phyloP scores from a whole-genome alignment of 2,888 invertebrate species.

The Sinodicranocentrus sp. region DNA sequence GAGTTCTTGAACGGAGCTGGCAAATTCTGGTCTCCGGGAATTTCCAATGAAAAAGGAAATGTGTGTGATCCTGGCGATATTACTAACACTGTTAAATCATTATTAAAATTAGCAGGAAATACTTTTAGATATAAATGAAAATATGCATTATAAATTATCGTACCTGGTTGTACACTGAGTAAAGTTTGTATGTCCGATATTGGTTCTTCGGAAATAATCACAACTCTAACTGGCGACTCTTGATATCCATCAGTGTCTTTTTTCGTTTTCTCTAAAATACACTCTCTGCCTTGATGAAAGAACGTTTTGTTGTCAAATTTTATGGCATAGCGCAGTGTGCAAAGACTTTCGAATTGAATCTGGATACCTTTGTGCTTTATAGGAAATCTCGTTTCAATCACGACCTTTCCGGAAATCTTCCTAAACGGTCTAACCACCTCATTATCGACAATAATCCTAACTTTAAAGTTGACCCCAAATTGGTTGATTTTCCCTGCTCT shows the following conservation, averaged over 20 bases:
- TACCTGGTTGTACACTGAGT: background rate
- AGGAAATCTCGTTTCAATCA: slow-evolving; percentile 54
- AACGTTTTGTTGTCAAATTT: slow-evolving; percentile 55
- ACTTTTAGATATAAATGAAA: background rate
- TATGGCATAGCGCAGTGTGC: slow-evolving; percentile 39
- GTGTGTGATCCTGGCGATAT: slow-evolving; percentile 16
- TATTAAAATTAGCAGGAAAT: too few relatives aligned
- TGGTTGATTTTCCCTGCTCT: slow-evolving; percentile 50
- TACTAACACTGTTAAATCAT: too few relatives aligned
- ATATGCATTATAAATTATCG: background rate
- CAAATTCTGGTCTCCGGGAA: slow-evolving; percentile 46
- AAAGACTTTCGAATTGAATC: slow-evolving; percentile 50
- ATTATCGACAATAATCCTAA: slow-evolving; percentile 38
- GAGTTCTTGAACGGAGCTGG: slow-evolving; percentile 53
- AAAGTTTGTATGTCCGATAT: too few relatives aligned
- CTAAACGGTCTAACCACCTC: slow-evolving; percentile 45
- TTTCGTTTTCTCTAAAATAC: slow-evolving; percentile 38
- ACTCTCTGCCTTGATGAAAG: slow-evolving; percentile 40
- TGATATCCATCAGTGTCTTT: slow-evolving; percentile 32
- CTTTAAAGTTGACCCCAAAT: slow-evolving; percentile 55
- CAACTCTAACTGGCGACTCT: slow-evolving; percentile 37
- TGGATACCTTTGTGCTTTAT: slow-evolving; percentile 50
- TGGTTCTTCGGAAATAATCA: background rate
- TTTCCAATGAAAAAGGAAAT: slow-evolving; percentile 38
- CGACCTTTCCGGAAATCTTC: slow-evolving; percentile 50